Evolutionary conservation across 2,113 vertebrate genomes (phyloP).

Genomic region (Indicator maculatus): DNA sequence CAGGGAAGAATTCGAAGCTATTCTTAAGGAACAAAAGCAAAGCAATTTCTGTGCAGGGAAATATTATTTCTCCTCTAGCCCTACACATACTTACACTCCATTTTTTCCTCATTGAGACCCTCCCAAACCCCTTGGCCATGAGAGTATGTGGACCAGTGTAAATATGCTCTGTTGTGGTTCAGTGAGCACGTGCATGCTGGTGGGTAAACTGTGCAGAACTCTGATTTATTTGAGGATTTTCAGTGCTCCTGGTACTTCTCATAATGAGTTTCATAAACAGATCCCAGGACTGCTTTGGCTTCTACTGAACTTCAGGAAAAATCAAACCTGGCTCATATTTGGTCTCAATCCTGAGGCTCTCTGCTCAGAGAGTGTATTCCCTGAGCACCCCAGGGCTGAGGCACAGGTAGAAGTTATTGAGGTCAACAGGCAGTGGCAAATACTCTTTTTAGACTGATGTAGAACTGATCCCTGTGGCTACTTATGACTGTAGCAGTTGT

Average conservation of each 20-base stretch:
- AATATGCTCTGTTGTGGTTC: neutral
- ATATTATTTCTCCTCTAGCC: neutral
- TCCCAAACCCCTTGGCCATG: neutral
- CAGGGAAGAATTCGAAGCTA: neutral
- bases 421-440: neutral
- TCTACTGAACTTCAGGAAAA: neutral
- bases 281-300: neutral
- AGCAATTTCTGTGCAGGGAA: neutral
- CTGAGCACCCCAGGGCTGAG: accelerated
- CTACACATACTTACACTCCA: accelerated
- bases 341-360: neutral
- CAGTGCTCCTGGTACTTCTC: neutral
- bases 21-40: neutral
- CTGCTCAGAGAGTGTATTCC: neutral
- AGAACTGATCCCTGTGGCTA: neutral
- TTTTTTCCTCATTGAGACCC: neutral
- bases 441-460: neutral
- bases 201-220: neutral
- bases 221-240: neutral
- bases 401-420: neutral
- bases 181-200: accelerated
- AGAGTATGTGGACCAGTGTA: neutral
- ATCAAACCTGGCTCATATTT: neutral
- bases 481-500: neutral
- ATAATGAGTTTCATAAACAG: accelerated